Conservation (phyloP, 2,797 vertebrate genomes). For the Holocentrus rufus region DNA sequence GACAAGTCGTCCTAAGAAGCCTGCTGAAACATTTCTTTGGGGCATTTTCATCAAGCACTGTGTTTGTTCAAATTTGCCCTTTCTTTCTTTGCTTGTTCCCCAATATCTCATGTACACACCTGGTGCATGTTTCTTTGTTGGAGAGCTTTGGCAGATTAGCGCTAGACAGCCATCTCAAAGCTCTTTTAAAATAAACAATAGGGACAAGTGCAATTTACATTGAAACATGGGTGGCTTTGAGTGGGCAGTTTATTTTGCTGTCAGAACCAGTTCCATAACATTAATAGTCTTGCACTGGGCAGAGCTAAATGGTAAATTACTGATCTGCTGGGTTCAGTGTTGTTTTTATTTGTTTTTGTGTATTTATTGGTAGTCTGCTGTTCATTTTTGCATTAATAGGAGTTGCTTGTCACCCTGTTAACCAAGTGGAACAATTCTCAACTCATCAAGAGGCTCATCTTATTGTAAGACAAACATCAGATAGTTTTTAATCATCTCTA, state of each 20-base stretch:
- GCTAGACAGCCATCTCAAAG: neutral
- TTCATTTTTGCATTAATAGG: conserved; percentile 45
- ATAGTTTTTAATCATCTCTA: conserved; percentile 15
- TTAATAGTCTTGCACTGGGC: conserved; percentile 9
- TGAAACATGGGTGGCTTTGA: conserved; percentile 5
- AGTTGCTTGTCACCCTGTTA: conserved; percentile 44
- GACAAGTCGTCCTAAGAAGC: too few species aligned
- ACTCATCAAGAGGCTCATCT: conserved; percentile 34
- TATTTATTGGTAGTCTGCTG: conserved; percentile 1
- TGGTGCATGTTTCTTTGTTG: neutral
- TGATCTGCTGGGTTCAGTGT: conserved; percentile 41
- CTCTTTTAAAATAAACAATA: neutral
- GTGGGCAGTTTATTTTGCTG: conserved; percentile 9
- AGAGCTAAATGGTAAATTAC: conserved; percentile 51
- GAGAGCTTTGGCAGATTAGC: neutral
- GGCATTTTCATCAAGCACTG: too few species aligned
- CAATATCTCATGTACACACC: neutral
- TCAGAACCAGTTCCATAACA: conserved; percentile 32
- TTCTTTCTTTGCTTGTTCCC: too few species aligned
- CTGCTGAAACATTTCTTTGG: too few species aligned
- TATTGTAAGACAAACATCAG: conserved; percentile 35
- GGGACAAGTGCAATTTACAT: neutral
- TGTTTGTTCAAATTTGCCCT: too few species aligned
- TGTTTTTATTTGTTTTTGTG: neutral
- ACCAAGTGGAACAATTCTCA: conserved; percentile 54